phyloP scores from a whole-genome alignment of 1,140 invertebrate genomes.

The Neotoxoptera formosana region DNA sequence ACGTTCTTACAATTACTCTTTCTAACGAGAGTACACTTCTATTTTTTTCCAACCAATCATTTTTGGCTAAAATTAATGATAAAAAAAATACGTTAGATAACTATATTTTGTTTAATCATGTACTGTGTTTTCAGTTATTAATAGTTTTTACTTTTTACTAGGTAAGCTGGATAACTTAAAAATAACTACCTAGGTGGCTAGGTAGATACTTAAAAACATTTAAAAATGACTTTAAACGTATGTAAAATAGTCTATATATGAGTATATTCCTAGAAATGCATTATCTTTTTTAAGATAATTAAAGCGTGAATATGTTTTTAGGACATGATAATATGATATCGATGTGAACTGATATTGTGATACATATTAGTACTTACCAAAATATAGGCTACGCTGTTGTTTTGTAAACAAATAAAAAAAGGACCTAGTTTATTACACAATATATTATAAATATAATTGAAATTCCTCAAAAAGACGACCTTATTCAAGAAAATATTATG shows the following conservation, averaged over 20 bases:
- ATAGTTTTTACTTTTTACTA: not conserved
- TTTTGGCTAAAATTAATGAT: not conserved
- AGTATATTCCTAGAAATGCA: no score
- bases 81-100: not conserved
- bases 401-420: no score
- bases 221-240: not conserved
- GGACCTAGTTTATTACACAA: no score
- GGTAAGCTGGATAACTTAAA: not conserved
- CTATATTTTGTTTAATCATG: not conserved
- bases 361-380: no score
- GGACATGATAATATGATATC: not conserved
- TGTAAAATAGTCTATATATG: not conserved
- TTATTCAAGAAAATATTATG: no score
- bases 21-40: not conserved
- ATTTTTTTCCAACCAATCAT: not conserved
- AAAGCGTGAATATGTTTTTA: not conserved
- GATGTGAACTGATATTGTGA: no score
- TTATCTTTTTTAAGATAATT: not conserved
- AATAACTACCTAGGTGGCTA: not conserved
- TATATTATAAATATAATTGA: no score
- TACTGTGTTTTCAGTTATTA: not conserved
- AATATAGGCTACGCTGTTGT: no score
- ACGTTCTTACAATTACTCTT: not conserved
- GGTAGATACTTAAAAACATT: not conserved
- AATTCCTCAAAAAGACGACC: no score